A percentile compares a stretch with the other conserved stretches of the same genome.
Conservation (phyloP, 2,888 invertebrate species). For the Salpingus planirostris region DNA sequence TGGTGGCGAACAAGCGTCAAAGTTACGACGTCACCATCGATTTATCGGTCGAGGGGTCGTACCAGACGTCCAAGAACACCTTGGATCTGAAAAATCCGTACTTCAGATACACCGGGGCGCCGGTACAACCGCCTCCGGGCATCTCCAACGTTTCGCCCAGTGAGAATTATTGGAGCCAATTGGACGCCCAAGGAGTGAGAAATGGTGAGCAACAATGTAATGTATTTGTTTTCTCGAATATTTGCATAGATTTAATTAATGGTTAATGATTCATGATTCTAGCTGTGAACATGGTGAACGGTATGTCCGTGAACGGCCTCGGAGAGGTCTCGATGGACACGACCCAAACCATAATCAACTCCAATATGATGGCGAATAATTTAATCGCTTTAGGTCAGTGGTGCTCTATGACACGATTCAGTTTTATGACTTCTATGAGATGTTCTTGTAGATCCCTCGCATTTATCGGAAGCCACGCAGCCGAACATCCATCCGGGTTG, state of each 20-base stretch:
- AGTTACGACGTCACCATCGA: conserved; percentile 98
- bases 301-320: conserved; percentile 64
- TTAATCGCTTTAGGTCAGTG: conserved; percentile 35
- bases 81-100: conserved; percentile 97
- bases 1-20: conserved; percentile 91
- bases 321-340: conserved; percentile 66
- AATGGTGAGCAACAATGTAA: conserved; percentile 29
- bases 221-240: too few species aligned
- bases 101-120: conserved; percentile 92
- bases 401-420: background rate
- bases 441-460: conserved; percentile 32
- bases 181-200: conserved; percentile 64
- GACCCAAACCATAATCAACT: conserved; percentile 47
- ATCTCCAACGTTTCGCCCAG: conserved; percentile 83
- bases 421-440: conserved; percentile 1
- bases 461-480: conserved; percentile 42
- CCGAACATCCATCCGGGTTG: conserved; percentile 57
- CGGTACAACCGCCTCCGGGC: conserved; percentile 79
- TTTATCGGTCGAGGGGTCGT: conserved; percentile 80
- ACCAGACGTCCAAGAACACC: conserved; percentile 78
- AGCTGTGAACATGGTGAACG: conserved; percentile 67
- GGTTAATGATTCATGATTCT: conserved; percentile 6
- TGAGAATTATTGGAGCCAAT: conserved; percentile 82
- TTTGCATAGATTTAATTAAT: conserved; percentile 1
- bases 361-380: conserved; percentile 44